Percentiles rank a stretch among this genome's conserved stretches.
phyloP scores from a whole-genome alignment of 2,113 vertebrate genomes.

The Pithys albifrons region DNA sequence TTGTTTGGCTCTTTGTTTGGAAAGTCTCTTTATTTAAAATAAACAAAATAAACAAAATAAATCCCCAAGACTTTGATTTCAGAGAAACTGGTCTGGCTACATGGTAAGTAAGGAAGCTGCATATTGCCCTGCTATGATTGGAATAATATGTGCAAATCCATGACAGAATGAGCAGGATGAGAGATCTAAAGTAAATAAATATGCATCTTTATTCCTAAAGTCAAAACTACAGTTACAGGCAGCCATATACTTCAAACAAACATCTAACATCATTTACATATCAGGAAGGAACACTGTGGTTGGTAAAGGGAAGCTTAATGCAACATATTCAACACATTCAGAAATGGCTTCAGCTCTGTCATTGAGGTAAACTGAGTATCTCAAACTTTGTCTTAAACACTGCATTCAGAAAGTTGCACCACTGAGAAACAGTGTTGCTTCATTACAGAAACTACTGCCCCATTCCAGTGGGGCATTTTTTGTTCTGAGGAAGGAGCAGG shows the following conservation, averaged over 20 bases:
- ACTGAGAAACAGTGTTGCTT: neutral
- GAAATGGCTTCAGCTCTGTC: conserved; percentile 6
- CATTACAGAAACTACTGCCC: neutral
- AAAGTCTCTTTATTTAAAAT: conserved; percentile 20
- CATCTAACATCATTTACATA: neutral
- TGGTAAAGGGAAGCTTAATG: neutral
- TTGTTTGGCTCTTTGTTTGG: conserved; percentile 43
- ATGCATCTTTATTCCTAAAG: neutral
- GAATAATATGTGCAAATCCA: conserved; percentile 19
- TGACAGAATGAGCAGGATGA: conserved; percentile 9
- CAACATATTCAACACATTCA: neutral
- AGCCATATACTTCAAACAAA: conserved; percentile 32
- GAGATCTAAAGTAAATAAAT: conserved; percentile 38
- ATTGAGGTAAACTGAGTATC: neutral
- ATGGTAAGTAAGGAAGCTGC: neutral
- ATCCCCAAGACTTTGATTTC: conserved; percentile 2
- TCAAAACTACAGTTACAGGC: conserved; percentile 29
- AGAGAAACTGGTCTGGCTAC: neutral
- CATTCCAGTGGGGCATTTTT: rapidly evolving
- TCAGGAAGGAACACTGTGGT: neutral
- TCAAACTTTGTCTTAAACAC: neutral
- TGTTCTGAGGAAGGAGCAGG: neutral
- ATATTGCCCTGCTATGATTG: neutral
- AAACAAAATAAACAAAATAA: conserved; percentile 37
- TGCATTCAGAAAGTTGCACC: neutral